These are phyloP conservation scores for Alectoris magna DNA, from an alignment of 2,797 vertebrate species.

Conservation along the genomic window DNA sequence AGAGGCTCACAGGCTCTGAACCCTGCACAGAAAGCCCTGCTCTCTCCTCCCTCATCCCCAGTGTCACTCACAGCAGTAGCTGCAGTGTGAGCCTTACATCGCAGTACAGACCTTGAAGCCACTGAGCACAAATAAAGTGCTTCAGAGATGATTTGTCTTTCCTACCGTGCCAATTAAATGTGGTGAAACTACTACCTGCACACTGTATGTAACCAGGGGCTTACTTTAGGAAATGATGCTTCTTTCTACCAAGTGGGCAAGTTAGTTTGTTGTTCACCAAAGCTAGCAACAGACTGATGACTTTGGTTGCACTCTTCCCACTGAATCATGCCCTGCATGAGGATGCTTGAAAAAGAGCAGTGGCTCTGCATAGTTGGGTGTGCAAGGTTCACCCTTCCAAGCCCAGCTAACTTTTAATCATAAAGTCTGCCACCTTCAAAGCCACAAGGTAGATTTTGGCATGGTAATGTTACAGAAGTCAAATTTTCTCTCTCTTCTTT, in stretches of 20 bases:
- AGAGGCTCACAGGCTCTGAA: background rate
- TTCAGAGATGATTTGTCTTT: background rate
- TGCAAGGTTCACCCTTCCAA: background rate
- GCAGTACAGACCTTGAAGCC: background rate
- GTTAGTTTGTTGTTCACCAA: background rate
- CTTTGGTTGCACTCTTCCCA: background rate
- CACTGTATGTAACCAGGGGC: background rate
- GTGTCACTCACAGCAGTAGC: background rate
- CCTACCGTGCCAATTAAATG: background rate
- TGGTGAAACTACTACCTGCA: background rate
- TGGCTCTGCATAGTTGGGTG: background rate
- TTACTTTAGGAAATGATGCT: background rate
- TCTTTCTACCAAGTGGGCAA: background rate
- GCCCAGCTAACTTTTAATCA: background rate
- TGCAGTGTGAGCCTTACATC: background rate
- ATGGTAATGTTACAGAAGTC: background rate
- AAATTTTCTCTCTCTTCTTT: background rate
- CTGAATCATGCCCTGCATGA: background rate
- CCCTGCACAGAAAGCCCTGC: background rate
- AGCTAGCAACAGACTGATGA: background rate
- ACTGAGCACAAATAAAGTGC: background rate
- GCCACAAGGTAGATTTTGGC: background rate
- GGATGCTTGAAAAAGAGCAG: background rate
- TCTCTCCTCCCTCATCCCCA: background rate
- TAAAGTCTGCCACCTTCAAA: background rate